These are phyloP conservation scores for Cliona cf. orientalis DNA, from an alignment of 37 sponge, comb jelly and placozoan genomes.

Conservation along the genomic window DNA sequence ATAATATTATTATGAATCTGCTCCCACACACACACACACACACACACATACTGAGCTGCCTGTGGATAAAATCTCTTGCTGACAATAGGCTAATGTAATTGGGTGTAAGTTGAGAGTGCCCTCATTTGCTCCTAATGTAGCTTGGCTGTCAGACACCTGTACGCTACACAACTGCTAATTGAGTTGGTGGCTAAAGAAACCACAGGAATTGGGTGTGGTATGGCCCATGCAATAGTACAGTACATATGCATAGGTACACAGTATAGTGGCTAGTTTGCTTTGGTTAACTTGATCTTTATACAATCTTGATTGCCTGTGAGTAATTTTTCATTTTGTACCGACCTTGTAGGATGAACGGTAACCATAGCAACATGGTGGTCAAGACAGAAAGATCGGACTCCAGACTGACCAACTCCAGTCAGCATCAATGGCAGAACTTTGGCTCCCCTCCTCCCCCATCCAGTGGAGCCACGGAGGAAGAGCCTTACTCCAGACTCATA, in stretches of 20 bases:
- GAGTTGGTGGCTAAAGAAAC: too few relatives aligned
- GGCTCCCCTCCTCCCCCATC: neutral
- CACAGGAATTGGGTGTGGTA: too few relatives aligned
- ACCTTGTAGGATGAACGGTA: neutral
- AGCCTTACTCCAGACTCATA: neutral
- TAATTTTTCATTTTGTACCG: too few relatives aligned
- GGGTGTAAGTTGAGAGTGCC: neutral
- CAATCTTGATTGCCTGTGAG: too few relatives aligned
- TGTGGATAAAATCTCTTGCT: constrained; percentile 70
- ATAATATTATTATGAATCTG: constrained; percentile 5
- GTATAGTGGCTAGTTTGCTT: too few relatives aligned
- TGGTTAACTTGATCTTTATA: too few relatives aligned
- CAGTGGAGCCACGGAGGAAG: neutral
- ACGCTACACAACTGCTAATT: too few relatives aligned
- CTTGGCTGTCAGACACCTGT: too few relatives aligned
- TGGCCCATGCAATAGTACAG: too few relatives aligned
- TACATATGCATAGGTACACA: too few relatives aligned
- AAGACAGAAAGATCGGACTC: neutral
- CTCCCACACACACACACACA: constrained; percentile 24
- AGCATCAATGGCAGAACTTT: neutral
- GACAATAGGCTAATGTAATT: constrained; percentile 88
- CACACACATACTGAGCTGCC: constrained; percentile 6
- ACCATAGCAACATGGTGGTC: neutral
- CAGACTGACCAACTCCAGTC: neutral
- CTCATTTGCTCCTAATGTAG: neutral